Conservation (phyloP, 2,888 invertebrate species). For the Tinea trinotella region DNA sequence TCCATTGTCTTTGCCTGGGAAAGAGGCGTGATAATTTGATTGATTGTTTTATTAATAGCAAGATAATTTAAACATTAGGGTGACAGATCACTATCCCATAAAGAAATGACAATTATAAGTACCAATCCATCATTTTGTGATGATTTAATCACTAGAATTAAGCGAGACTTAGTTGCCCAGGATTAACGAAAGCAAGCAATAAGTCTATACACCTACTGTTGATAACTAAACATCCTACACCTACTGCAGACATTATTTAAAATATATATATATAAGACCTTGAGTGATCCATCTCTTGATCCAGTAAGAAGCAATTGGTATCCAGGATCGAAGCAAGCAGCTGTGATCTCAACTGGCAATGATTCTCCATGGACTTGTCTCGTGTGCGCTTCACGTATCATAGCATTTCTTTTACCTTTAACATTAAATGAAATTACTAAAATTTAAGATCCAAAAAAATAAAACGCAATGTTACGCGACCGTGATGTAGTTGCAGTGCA, state of each 20-base stretch:
- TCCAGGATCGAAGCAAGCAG: slow-evolving; percentile 82
- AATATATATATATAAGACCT: slow-evolving; percentile 38
- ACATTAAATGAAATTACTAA: not conserved
- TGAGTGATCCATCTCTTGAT: slow-evolving; percentile 83
- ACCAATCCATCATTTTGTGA: no score
- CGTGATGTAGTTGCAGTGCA: no score
- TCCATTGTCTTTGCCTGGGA: no score
- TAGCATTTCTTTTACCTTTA: slow-evolving; percentile 76
- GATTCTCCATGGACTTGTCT: slow-evolving; percentile 76
- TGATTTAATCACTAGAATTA: not conserved
- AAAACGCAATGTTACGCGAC: not conserved
- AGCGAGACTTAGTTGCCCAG: not conserved
- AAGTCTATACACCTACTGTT: not conserved
- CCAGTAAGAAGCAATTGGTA: slow-evolving; percentile 83
- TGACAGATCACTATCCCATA: no score
- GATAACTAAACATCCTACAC: not conserved
- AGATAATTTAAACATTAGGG: no score
- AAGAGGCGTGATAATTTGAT: no score
- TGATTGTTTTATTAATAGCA: no score
- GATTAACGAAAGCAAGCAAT: not conserved
- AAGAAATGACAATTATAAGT: no score
- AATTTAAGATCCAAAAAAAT: slow-evolving; percentile 23
- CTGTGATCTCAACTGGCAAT: slow-evolving; percentile 80
- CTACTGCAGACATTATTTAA: no score
- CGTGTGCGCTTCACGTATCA: slow-evolving; percentile 80